Evolutionary conservation across 2,113 vertebrate species (phyloP), one percentile per base, ranked within the genome.

Genomic region (Triplophysa dalaica): DNA sequence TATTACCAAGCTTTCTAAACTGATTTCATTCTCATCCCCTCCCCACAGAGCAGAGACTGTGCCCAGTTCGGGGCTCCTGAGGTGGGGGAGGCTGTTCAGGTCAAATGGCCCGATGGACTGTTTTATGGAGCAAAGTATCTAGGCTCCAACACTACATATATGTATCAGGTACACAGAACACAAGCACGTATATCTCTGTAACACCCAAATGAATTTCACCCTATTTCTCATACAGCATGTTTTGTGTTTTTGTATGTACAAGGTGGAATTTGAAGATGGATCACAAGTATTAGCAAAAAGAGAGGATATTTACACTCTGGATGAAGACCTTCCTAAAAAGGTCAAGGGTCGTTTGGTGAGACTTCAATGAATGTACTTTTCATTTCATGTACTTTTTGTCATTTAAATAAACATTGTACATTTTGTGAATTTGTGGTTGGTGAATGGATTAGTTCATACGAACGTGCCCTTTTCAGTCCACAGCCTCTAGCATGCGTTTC

Each of bases 211-310:
- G 9, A 21, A 58, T 21, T 7, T 58, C 14, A 48, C 22, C 21
- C 11, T 11, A 14, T 21, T 1, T 13, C 19, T 21, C n/a, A 68
- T 10, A 38, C 33, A 38, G 0, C 7, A n/a, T 48, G 41, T 78
- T n/a, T n/a, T 85, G 22, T 77, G 73, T 70, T 48, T 54, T 41
- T 66, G 24, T 65, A 26, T 80, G 68, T 66, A 19, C 26, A 82
- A 99, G 96, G 95, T 99, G 89, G 96, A 98, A 84, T 99, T 99
- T 94, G 97, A 99, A 91, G 97, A 99, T 76, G 97, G 96, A 33
- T 99, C 97, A 80, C 95, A 97, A 91, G 93, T 94, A 85, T 88
- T 95, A 82, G 95, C 95, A 68, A 98, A 98, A 87, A 94, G 96
- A 89, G 95, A 98, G 80, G 96, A 99, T 33, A 94, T 99, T 82